Base-by-base conservation (phyloP, 2,888 invertebrate genomes). In the Entomobrya proxima region DNA sequence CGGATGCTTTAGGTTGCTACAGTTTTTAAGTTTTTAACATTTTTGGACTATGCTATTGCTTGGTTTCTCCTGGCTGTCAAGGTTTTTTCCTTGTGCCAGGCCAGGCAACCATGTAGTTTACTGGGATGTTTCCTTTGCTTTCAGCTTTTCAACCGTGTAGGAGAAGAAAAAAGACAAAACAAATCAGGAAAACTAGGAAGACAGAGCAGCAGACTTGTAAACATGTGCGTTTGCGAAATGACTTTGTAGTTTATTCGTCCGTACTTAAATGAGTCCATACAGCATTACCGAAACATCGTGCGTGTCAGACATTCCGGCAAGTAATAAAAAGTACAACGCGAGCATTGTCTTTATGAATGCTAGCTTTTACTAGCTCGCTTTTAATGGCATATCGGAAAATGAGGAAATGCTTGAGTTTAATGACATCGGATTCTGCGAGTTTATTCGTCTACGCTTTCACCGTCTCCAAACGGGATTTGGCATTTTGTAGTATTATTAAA, bases 11-110 rank as follows among this genome's bases (percentile, higher is more conserved):
- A 18, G 52, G 11, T 21, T 58, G 58, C 11, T 58, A 11, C 58
- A n/a, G 58, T 7, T 27, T 18, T 7, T 27, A 13, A 7, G 13
- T 61, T 27, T 64, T 64, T 21, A 15, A 3, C 9, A 21, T 30
- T 61, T 30, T 7, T 61, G 27, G 27, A 6, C 30, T 24, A 9
- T 37, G n/a, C 35, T 69, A 24, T 40, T 47, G 76, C 58, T 58
- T 76, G 24, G 55, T 40, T 58, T 27, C 52, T 35, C 21, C n/a
- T 72, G 27, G 81, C 74, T 81, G 81, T 81, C 81, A 81, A 81
- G 74, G 74, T 18, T 81, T 69, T 81, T 74, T 30, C 80, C 69
- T 69, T 69, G n/a, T 81, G 50, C 44, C 32, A 55, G 50, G 44
- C 47, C 21, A 77, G 27, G 44, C 24, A 15, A 32, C 27, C 18